Conservation (phyloP, 2,113 vertebrate genomes). For the Haemorhous mexicanus region DNA sequence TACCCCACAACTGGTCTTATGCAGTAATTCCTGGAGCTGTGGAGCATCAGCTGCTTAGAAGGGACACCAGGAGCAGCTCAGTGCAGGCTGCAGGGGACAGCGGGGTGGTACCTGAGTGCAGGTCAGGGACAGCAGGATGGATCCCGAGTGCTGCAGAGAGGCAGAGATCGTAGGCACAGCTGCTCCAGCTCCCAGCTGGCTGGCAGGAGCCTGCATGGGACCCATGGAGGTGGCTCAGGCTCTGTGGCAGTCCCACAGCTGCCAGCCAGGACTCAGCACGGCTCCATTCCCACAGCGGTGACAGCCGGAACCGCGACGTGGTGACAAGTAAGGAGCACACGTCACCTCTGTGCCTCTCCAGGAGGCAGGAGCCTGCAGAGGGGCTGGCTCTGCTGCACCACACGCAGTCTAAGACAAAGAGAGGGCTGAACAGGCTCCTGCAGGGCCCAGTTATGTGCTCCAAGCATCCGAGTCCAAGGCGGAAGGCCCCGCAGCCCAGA, state of each 20-base stretch:
- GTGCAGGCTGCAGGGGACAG: neutral
- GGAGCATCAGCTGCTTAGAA: neutral
- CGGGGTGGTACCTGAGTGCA: neutral
- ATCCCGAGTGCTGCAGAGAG: neutral
- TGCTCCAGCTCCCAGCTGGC: neutral
- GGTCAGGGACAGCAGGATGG: neutral
- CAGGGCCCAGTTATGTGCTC: neutral
- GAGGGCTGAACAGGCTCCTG: neutral
- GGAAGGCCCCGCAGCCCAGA: neutral
- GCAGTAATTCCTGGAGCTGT: neutral
- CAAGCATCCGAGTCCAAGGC: neutral
- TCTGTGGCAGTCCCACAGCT: neutral
- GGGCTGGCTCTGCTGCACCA: neutral
- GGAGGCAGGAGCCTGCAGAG: neutral
- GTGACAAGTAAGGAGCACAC: neutral
- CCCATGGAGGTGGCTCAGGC: neutral
- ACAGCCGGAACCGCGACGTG: rapidly evolving
- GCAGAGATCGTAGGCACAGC: neutral
- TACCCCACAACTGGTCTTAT: neutral
- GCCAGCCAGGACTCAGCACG: neutral
- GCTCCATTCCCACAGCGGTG: neutral
- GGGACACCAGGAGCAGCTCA: neutral
- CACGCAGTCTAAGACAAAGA: neutral
- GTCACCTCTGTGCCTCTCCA: neutral
- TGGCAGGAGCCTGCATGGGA: neutral